phyloP scores from a whole-genome alignment of 2,113 vertebrate species.

The Catharus bicknelli region DNA sequence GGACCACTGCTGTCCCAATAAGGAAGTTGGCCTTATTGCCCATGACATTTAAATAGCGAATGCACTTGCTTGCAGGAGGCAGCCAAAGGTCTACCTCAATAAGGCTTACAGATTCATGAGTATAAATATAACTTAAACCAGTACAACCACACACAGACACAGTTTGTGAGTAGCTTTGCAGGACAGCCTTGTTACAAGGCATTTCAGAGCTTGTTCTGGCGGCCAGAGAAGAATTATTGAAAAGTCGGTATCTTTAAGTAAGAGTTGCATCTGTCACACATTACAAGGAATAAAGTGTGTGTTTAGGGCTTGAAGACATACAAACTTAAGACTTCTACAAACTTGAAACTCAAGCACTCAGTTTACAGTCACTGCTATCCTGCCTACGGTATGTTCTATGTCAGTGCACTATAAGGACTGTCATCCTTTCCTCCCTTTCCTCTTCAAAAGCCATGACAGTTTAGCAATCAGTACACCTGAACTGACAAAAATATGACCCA shows the following conservation, averaged over 20 bases:
- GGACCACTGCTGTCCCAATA: not conserved
- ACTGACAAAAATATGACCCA: not conserved
- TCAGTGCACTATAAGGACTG: not conserved
- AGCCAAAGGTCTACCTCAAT: slow-evolving; percentile 2
- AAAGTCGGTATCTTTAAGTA: not conserved
- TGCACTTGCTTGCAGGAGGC: slow-evolving; percentile 8
- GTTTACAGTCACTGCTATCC: not conserved
- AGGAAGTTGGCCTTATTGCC: not conserved
- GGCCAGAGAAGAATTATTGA: not conserved
- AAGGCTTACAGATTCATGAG: not conserved
- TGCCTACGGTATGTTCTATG: not conserved
- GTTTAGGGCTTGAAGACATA: not conserved
- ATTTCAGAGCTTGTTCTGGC: not conserved
- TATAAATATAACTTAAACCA: slow-evolving; percentile 6
- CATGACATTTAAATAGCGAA: slow-evolving; percentile 7
- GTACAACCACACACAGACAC: not conserved
- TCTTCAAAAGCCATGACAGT: not conserved
- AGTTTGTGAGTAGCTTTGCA: not conserved
- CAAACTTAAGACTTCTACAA: not conserved
- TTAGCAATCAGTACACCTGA: not conserved
- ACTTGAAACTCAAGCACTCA: not conserved
- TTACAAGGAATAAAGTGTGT: not conserved
- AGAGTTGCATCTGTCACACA: not conserved
- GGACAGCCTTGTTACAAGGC: not conserved
- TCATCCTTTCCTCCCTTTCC: not conserved